Base-by-base conservation (phyloP, 2,888 invertebrate genomes). In the Nesidiocoris tenuis region DNA sequence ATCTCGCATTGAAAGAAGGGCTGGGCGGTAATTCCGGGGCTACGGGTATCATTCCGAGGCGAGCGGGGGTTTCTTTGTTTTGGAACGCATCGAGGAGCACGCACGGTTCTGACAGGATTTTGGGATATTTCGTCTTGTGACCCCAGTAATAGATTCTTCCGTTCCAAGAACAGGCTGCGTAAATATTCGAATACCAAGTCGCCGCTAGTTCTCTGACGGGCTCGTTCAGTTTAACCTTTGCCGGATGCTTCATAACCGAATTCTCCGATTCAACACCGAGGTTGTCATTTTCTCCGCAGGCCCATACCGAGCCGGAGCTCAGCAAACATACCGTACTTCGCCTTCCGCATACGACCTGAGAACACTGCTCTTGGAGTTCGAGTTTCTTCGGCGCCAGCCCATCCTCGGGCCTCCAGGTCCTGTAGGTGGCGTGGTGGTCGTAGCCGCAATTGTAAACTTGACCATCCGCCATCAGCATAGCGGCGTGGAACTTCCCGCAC, bases 201-300 rank as follows among this genome's bases (percentile, higher is more conserved):
- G 72, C 72, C 17, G 72, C 72, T n/a, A 72, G 7, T 72, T 72
- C 72, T 54, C 39, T 61, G 3, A 72, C n/a, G 3, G 72, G 61
- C 39, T 72, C 72, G 7, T 12, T 16, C 21, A 72, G 61, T 61
- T 21, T 72, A 18, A 72, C 63, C 24, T 54, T 72, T 5, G 72
- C 22, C 2, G 72, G 72, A 1, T 61, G 61, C 23, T 72, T 72
- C 72, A 72, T 72, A 7, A 72, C 72, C 18, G 72, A 61, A 7
- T 72, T 72, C 7, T 61, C 72, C 3, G 72, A 72, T 23, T 72
- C 72, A 39, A 72, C 72, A 1, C 72, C 72, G n/a, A 72, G 72
- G 23, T 72, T 72, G 39, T 72, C 72, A 39, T 72, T 72, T 56
- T 72, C 72, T 1, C 72, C 72, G 24, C 61, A 72, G n/a, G 72